Percentiles rank a stretch among this genome's conserved stretches.
phyloP scores from a whole-genome alignment of 2,113 vertebrate genomes.

The Cephalopterus ornatus region DNA sequence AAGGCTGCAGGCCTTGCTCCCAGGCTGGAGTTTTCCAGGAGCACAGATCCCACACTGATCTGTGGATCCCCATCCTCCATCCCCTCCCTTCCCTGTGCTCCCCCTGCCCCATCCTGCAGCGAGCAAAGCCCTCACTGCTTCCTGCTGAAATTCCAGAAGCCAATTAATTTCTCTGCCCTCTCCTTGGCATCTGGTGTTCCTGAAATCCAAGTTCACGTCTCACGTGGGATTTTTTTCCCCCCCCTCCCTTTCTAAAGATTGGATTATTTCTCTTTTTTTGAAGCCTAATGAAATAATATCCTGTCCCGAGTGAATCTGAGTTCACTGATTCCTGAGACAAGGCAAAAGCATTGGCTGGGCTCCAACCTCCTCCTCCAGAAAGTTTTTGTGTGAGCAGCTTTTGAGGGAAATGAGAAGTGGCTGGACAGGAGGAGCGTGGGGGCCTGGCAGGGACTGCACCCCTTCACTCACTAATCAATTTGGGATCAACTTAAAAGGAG shows the following conservation, averaged over 20 bases:
- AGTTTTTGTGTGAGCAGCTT: background rate
- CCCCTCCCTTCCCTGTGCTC: background rate
- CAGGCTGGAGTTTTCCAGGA: background rate
- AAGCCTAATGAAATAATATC: constrained; percentile 36
- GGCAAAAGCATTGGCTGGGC: background rate
- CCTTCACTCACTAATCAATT: background rate
- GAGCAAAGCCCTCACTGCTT: background rate
- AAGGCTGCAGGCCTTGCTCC: background rate
- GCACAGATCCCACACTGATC: rapidly evolving
- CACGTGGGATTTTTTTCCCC: background rate
- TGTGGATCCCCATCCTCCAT: background rate
- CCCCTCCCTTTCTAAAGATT: background rate
- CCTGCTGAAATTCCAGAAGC: background rate
- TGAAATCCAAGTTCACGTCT: background rate
- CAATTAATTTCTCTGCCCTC: background rate
- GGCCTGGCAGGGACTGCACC: background rate
- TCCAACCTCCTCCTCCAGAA: background rate
- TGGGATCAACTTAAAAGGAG: background rate
- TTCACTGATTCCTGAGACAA: background rate
- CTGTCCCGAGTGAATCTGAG: background rate
- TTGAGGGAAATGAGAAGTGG: background rate
- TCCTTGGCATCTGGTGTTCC: background rate
- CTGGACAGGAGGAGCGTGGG: background rate
- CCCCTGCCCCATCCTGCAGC: background rate
- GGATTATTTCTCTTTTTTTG: background rate